phyloP scores from a whole-genome alignment of 2,113 vertebrate genomes.

The Xyliphius kryptos region DNA sequence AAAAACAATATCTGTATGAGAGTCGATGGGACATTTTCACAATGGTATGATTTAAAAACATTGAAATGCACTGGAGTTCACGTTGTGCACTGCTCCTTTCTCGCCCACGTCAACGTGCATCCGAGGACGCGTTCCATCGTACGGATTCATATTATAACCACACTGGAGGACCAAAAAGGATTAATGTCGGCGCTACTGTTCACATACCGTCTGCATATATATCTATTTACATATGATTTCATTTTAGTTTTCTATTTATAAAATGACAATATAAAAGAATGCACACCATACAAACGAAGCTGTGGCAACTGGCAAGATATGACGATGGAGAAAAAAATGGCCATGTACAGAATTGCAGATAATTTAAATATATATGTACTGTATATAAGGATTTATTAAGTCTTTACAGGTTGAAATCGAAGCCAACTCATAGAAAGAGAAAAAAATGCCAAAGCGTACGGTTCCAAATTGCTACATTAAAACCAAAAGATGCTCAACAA shows the following conservation, averaged over 20 bases:
- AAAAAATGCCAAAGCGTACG: conserved; percentile 89
- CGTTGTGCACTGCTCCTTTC: conserved; percentile 75
- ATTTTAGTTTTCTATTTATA: conserved; percentile 74
- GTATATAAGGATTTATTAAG: conserved; percentile 61
- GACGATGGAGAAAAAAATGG: conserved; percentile 81
- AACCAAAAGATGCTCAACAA: conserved; percentile 76
- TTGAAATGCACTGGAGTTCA: conserved; percentile 82
- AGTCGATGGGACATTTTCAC: conserved; percentile 45
- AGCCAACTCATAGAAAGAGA: conserved; percentile 62
- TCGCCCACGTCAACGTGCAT: conserved; percentile 79
- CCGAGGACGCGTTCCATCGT: conserved; percentile 81
- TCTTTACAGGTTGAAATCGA: conserved; percentile 59
- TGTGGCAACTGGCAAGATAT: conserved; percentile 88
- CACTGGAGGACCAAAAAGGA: conserved; percentile 80
- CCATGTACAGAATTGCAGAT: conserved; percentile 85
- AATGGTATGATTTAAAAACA: conserved; percentile 81
- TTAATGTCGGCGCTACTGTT: conserved; percentile 86
- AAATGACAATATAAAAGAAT: conserved; percentile 99
- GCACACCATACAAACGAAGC: conserved; percentile 98
- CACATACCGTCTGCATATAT: conserved; percentile 78
- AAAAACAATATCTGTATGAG: conserved; percentile 65
- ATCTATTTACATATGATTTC: conserved; percentile 54
- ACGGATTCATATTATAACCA: conserved; percentile 85
- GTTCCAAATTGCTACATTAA: conserved; percentile 77
- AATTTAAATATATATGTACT: conserved; percentile 79